A percentile compares a stretch with the other conserved stretches of the same genome.
Conservation (phyloP, 2,797 vertebrate genomes). For the Glossophaga mutica region DNA sequence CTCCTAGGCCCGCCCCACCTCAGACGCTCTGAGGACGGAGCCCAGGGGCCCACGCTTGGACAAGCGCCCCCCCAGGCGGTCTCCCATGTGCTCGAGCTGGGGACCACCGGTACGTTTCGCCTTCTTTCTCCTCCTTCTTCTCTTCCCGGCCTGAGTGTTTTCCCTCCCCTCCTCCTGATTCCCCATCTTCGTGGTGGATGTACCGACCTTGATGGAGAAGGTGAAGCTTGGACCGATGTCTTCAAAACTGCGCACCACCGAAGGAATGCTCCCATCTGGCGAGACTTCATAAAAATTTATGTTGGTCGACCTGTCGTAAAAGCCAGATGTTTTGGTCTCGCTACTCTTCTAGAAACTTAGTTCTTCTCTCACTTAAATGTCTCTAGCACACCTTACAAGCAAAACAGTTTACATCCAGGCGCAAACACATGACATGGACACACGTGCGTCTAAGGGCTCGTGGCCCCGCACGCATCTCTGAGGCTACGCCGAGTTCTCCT, state of each 20-base stretch:
- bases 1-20: not conserved
- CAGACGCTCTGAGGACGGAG: not conserved
- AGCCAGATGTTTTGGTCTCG: conserved; percentile 70
- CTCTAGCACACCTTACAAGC: not conserved
- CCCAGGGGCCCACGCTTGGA: not conserved
- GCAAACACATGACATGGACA: not conserved
- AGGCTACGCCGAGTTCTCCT: not conserved
- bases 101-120: not conserved
- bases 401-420: not conserved
- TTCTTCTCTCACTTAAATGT: not conserved
- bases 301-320: conserved; percentile 85
- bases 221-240: conserved; percentile 91
- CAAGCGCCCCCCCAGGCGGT: not conserved
- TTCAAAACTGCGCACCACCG: conserved; percentile 83
- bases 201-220: conserved; percentile 91
- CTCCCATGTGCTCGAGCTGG: not conserved
- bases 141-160: not conserved
- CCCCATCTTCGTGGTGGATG: not conserved
- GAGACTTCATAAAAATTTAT: conserved; percentile 91
- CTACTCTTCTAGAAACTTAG: not conserved
- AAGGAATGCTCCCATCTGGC: conserved; percentile 75
- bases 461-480: not conserved
- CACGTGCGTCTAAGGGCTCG: not conserved
- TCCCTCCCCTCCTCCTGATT: not conserved
- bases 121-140: not conserved